Base-by-base conservation (phyloP, 2,888 invertebrate species). In the Helicoverpa assulta region DNA sequence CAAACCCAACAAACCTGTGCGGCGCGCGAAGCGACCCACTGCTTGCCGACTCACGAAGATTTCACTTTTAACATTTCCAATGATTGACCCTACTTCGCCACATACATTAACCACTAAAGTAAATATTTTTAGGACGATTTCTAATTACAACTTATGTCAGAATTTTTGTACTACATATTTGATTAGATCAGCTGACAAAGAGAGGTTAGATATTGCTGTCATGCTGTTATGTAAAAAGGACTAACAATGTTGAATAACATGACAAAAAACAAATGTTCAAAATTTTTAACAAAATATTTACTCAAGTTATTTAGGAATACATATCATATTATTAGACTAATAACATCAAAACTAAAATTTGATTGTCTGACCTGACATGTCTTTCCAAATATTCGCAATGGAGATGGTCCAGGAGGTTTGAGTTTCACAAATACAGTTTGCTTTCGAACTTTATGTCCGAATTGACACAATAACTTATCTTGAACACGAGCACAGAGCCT, bases 401-500 rank as follows among this genome's bases (percentile, higher is more conserved):
- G 95, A 89, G 96, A 96, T 93, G 96, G 96, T 95, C 96, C 96
- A 89, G 96, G 96, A 87, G 96, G 96, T 96, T 97, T 97, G 89
- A 96, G 96, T 96, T 96, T 97, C 96, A 97, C 96, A 96, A 96
- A 96, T 91, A 96, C 96, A 94, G 96, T 96, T 96, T 97, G 97
- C 94, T 96, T 97, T 90, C 97, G 96, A 95, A 97, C 96, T 94
- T 96, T 96, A 94, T 96, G 96, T 96, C 97, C 97, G 93, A 97
- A 97, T 96, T 97, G 97, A 97, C 97, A 97, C 97, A 97, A 95
- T 93, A 96, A 96, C 97, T 97, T 97, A 96, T 97, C 97, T 92
- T 96, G 96, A 93, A 97, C 97, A 96, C 97, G 97, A 96, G 97
- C 97, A 97, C 97, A 97, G 95, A 97, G 96, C 96, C 97, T 97